Conservation (phyloP, 2,797 vertebrate genomes). For the Ispidina picta region DNA sequence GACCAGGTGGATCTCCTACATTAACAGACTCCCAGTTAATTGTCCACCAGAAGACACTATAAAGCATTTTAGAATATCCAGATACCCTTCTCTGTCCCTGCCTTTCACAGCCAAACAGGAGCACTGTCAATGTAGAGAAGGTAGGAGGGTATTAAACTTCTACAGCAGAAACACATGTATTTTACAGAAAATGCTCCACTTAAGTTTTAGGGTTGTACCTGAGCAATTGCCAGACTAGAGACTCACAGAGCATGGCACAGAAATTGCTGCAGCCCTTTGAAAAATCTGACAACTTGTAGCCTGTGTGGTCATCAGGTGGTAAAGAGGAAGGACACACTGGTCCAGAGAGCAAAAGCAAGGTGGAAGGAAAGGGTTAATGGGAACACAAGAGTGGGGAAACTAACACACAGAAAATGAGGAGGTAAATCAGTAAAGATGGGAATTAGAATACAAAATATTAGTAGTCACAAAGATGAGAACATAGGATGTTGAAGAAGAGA, state of each 20-base stretch:
- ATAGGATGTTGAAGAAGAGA: not conserved
- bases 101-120: not conserved
- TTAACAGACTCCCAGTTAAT: not conserved
- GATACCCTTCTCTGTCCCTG: not conserved
- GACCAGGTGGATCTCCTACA: not conserved
- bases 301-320: not conserved
- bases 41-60: not conserved
- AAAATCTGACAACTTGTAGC: not conserved
- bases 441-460: not conserved
- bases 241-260: not conserved
- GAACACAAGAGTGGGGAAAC: not conserved
- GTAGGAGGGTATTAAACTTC: not conserved
- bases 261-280: not conserved
- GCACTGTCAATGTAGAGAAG: not conserved
- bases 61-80: not conserved
- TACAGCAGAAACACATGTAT: not conserved
- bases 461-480: not conserved
- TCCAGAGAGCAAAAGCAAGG: not conserved
- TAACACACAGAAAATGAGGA: not conserved
- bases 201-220: not conserved
- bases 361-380: not conserved
- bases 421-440: not conserved
- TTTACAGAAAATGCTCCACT: not conserved
- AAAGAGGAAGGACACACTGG: not conserved
- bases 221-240: not conserved